Conservation (phyloP, 2,113 vertebrate species). For the Atlantisia rogersi region DNA sequence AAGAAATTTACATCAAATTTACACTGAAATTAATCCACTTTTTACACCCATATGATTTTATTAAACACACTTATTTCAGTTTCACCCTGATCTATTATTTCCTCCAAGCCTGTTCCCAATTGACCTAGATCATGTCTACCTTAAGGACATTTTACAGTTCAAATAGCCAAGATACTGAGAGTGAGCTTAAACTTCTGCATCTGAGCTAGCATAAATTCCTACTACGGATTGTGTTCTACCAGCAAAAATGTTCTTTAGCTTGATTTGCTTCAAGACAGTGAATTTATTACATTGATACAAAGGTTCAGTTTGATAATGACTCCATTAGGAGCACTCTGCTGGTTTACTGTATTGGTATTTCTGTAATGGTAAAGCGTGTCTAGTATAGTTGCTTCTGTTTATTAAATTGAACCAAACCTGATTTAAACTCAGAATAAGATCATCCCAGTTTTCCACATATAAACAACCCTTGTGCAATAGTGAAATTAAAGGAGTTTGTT, state of each 20-base stretch:
- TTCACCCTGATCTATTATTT: not conserved
- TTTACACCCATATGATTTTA: not conserved
- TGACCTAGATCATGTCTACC: not conserved
- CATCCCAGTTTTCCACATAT: not conserved
- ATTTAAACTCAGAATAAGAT: not conserved
- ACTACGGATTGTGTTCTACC: not conserved
- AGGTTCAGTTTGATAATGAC: not conserved
- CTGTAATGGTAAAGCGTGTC: not conserved
- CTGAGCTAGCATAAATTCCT: not conserved
- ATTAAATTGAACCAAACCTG: not conserved
- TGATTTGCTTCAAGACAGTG: not conserved
- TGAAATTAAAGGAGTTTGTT: not conserved
- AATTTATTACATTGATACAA: not conserved
- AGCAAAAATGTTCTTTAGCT: not conserved
- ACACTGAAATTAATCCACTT: not conserved
- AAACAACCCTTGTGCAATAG: not conserved
- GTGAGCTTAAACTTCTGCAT: not conserved
- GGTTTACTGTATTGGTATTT: not conserved
- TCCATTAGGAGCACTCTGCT: not conserved
- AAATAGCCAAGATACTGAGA: not conserved
- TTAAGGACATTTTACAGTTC: not conserved
- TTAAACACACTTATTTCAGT: not conserved
- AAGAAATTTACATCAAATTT: not conserved
- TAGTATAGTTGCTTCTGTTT: not conserved
- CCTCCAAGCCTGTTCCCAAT: not conserved